Conservation (phyloP, 2,888 invertebrate genomes). For the Belgica antarctica region DNA sequence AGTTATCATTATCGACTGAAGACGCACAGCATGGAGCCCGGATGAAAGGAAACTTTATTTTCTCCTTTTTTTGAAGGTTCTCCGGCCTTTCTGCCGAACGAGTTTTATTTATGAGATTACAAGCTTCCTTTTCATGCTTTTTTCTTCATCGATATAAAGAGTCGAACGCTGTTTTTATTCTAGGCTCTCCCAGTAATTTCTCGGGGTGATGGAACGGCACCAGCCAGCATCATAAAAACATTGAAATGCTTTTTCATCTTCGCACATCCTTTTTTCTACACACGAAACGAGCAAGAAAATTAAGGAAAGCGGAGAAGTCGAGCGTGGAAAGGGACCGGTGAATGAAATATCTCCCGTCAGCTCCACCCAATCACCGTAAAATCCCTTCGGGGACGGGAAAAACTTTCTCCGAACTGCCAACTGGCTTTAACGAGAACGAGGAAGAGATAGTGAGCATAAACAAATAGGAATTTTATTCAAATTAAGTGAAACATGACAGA, state of each 20-base stretch:
- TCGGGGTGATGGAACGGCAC: neutral
- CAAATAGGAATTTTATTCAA: constrained; percentile 32
- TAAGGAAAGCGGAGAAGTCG: neutral
- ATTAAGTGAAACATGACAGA: constrained; percentile 12
- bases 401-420: neutral
- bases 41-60: neutral
- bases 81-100: neutral
- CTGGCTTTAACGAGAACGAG: neutral
- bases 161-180: neutral
- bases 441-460: constrained; percentile 6
- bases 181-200: too few relatives aligned
- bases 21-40: neutral
- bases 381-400: too few relatives aligned
- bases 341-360: neutral
- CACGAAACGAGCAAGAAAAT: neutral
- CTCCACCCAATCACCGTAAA: too few relatives aligned
- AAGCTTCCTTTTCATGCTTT: constrained; percentile 4
- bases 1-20: neutral
- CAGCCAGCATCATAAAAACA: neutral
- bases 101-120: constrained; percentile 26
- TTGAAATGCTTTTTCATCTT: constrained; percentile 11
- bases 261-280: constrained; percentile 3
- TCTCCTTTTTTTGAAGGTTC: neutral
- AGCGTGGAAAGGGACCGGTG: neutral
- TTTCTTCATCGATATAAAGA: constrained; percentile 14